Conservation (phyloP, 2,113 vertebrate species). For the human region GRCh38 chr1:5830001-5830500, state of each 20-base stretch:
- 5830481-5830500: not conserved
- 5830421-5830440: too few species aligned
- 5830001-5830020: not conserved
- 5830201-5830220: not conserved
- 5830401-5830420: not conserved
- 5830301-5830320: not conserved
- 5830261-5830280: not conserved
- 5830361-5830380: not conserved
- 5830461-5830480: accelerated
- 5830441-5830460: not conserved
- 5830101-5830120: not conserved
- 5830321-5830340: not conserved
- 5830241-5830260: not conserved
- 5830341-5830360: not conserved
- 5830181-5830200: not conserved
- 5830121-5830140: not conserved
- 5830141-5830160: not conserved
- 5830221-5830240: not conserved
- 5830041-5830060: not conserved
- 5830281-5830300: too few species aligned
- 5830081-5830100: not conserved
- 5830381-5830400: not conserved
- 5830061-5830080: not conserved
- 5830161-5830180: not conserved
- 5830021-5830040: not conserved